Evolutionary conservation across 2,888 invertebrate genomes (phyloP), one percentile per base, ranked within the genome.

Genomic region (Phragmatobia fuliginosa): DNA sequence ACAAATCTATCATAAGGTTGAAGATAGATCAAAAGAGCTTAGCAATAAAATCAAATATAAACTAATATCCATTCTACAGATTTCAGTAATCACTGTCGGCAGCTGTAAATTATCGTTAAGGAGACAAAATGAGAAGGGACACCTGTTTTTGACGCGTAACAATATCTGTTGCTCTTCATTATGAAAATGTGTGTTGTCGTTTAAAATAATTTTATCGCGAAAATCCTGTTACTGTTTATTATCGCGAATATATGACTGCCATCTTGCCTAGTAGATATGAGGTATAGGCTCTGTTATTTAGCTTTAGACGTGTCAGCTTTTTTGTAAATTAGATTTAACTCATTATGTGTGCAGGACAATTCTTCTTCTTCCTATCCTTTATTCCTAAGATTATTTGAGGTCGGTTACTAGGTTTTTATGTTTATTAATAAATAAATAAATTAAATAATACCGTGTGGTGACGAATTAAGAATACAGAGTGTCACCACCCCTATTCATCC

Each of bases 71-170:
- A 74, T 75, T 73, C 74, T 75, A 56, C 45, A 79, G 75, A 80
- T 80, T 75, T 77, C 61, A 68, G 70, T 75, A 78, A 80, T 82
- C 75, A 72, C 70, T n/a, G 31, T 32, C 62, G 71, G 66, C 83
- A 78, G 72, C 73, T 82, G 81, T 73, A 68, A 80, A 72, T 82
- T 77, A 79, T 81, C 69, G 69, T 68, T 73, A 72, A 33, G 33
- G 71, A 70, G 70, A 74, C 63, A 25, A 71, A 68, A 72, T 70
- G 67, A 71, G 41, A 64, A 41, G n/a, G 33, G 63, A 61, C 81
- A 78, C 73, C 79, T 82, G 75, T 70, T 82, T 80, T 75, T 72
- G 74, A 78, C 71, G 66, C 71, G 72, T 73, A 75, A 82, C 75
- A 82, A 75, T 80, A 80, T 78, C 68, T 76, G 78, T 78, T 75